Percentiles rank a stretch among this genome's conserved stretches.
Evolutionary conservation across 2,797 vertebrate genomes (phyloP).

Genomic region (Limosa lapponica): DNA sequence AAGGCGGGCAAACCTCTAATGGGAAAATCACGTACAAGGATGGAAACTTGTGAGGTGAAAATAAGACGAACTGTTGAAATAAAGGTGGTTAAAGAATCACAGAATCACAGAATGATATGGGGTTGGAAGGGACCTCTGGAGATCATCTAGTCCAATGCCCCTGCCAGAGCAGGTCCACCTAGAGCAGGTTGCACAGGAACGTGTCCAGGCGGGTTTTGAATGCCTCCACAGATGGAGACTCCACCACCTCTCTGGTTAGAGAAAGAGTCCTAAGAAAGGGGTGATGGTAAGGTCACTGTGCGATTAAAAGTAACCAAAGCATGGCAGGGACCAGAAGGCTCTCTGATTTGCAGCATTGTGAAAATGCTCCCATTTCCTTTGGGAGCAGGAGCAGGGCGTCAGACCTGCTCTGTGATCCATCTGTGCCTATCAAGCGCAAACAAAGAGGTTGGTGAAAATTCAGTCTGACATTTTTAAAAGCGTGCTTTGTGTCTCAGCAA

Average conservation of each 20-base stretch:
- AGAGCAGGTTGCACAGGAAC: no score
- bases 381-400: neutral
- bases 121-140: no score
- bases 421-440: neutral
- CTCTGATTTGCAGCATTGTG: neutral
- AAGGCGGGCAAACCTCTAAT: neutral
- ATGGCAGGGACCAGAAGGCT: accelerated
- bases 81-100: neutral
- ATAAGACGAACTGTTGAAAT: neutral
- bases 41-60: neutral
- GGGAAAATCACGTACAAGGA: neutral
- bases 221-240: no score
- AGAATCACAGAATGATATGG: no score
- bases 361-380: neutral
- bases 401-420: neutral
- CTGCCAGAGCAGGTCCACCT: no score
- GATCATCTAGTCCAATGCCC: no score
- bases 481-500: neutral
- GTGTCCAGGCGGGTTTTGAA: no score
- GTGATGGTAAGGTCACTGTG: neutral
- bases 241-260: neutral
- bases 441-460: neutral
- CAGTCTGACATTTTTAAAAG: accelerated
- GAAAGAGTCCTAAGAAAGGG: neutral
- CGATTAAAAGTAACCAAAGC: neutral